These are phyloP conservation scores for Takifugu ocellatus DNA, from an alignment of 2,797 vertebrate species.

Conservation along the genomic window DNA sequence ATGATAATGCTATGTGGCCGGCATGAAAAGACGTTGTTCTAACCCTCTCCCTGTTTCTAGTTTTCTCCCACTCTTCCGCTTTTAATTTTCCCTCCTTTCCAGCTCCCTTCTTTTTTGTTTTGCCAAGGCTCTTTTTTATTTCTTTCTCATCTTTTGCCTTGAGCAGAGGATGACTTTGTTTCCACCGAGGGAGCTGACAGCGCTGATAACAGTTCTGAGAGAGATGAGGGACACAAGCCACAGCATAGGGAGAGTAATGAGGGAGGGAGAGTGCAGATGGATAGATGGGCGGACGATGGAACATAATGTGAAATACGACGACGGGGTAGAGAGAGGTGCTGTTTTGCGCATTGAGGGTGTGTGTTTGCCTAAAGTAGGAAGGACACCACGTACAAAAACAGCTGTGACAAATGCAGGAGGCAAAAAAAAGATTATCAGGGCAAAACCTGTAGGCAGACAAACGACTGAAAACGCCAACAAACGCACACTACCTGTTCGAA, in stretches of 20 bases:
- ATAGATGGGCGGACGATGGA: conserved; percentile 47
- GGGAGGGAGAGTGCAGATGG: conserved; percentile 50
- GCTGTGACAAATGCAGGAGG: conserved; percentile 48
- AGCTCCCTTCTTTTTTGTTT: conserved; percentile 41
- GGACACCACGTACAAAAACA: conserved; percentile 25
- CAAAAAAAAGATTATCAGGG: conserved; percentile 22
- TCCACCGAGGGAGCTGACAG: conserved; percentile 76
- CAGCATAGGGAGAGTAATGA: conserved; percentile 72
- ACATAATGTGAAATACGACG: conserved; percentile 50
- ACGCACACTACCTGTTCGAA: no score
- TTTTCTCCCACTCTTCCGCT: conserved; percentile 48
- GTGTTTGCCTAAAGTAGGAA: conserved; percentile 35
- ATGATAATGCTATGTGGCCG: conserved; percentile 67
- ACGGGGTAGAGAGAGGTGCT: conserved; percentile 15
- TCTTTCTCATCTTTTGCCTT: conserved; percentile 72
- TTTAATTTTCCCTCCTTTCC: conserved; percentile 52
- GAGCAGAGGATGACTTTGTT: conserved; percentile 79
- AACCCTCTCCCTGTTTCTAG: conserved; percentile 49
- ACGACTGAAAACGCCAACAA: conserved; percentile 23
- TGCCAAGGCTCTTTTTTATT: conserved; percentile 65
- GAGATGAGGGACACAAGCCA: conserved; percentile 70
- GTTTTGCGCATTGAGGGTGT: conserved; percentile 39
- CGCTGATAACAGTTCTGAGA: conserved; percentile 79
- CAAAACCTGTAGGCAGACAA: conserved; percentile 26
- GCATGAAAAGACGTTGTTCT: conserved; percentile 67